Evolutionary conservation across 1,140 invertebrate species (phyloP), one percentile per base, ranked within the genome.

Genomic region (Diorhabda carinulata): DNA sequence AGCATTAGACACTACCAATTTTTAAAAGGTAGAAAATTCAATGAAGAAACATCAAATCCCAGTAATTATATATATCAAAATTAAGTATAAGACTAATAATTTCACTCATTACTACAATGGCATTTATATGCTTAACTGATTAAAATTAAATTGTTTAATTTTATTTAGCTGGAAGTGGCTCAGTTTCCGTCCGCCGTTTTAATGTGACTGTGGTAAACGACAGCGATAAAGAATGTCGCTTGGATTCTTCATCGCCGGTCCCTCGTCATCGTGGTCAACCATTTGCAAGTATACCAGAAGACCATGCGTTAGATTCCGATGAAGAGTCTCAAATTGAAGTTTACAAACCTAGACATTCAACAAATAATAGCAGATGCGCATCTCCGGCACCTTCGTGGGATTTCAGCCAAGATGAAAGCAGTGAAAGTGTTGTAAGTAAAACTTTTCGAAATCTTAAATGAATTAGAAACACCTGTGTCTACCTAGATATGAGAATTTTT

Each of bases 201-300:
- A 80, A 80, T 79, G 79, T 80, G 72, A 80, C 79, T 2, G 77
- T 80, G 2, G 77, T 79, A 60, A 66, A 74, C 9, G 69, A 74
- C 9, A 68, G 69, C 7, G 69, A 43, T 10, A 52, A 57, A 8
- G 68, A 70, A 60, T 68, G 70, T 43, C 68, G 70, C 41, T 64
- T 70, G 52, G 68, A 61, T 52, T 72, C 73, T 64, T 69, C 74
- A 42, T 79, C 78, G 8, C 76, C 78, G 6, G 77, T 76, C 9
- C 77, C 78, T 2, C 71, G 79, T 5, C 77, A 79, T 65, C 71
- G 79, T 5, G 75, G 69, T 8, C 76, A 79, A 70, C 77, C 74
- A 9, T 80, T 80, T 62, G 79, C 79, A 45, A 79, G 77, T 61
- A 80, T 80, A 8, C 78, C 78, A 5, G 79, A 80, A 71, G 79